Percentiles rank a stretch among this genome's conserved stretches.
phyloP scores from a whole-genome alignment of 2,797 vertebrate genomes.

The Urosaurus nigricauda region DNA sequence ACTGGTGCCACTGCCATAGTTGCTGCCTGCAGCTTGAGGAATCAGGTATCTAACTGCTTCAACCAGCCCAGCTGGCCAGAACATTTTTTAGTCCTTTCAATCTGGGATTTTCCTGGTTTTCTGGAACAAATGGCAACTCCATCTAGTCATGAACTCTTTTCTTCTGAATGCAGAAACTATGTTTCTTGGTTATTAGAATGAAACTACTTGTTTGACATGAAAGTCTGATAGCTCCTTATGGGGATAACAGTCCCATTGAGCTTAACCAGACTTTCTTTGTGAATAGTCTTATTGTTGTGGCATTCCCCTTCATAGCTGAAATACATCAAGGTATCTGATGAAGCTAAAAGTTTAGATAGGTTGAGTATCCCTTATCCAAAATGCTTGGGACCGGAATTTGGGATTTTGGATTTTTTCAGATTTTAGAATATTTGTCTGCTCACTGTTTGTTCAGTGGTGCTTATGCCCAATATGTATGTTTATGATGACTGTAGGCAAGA shows the following conservation, averaged over 20 bases:
- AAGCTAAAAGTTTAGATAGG: background rate
- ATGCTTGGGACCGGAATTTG: too few relatives aligned
- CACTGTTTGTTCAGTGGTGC: background rate
- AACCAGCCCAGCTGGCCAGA: too few relatives aligned
- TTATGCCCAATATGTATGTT: background rate
- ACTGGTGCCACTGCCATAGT: too few relatives aligned
- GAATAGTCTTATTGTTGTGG: background rate
- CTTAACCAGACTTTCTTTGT: background rate
- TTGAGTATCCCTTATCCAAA: too few relatives aligned
- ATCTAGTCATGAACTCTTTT: background rate
- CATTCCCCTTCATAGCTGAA: background rate
- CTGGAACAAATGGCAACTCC: too few relatives aligned
- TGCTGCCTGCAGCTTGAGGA: too few relatives aligned
- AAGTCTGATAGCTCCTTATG: background rate
- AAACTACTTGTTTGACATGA: background rate
- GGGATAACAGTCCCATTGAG: background rate
- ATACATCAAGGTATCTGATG: background rate
- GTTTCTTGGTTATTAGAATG: slow-evolving; percentile 23
- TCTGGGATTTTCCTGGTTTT: too few relatives aligned
- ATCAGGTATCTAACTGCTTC: too few relatives aligned
- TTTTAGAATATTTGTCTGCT: background rate
- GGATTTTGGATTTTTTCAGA: too few relatives aligned
- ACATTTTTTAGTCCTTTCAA: too few relatives aligned
- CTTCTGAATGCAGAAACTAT: slow-evolving; percentile 13
- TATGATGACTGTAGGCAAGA: background rate